Evolutionary conservation across 2,797 vertebrate species (phyloP).

Genomic region (Micrastur ruficollis): DNA sequence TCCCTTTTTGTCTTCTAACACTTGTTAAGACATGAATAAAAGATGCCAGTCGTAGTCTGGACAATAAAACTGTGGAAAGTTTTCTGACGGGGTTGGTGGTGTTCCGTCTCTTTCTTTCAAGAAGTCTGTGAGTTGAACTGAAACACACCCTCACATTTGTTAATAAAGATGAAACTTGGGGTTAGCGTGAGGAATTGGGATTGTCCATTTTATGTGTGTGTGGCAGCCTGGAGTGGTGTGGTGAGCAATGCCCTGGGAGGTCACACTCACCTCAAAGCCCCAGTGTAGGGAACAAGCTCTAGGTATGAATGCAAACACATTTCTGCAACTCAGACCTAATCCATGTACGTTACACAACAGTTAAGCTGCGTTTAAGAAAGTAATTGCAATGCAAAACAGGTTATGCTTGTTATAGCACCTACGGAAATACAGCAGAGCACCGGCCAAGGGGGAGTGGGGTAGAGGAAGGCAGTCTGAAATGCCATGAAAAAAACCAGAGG

Average conservation of each 20-base stretch:
- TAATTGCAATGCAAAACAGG: not conserved
- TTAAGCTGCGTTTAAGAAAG: fast-evolving
- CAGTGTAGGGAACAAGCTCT: not conserved
- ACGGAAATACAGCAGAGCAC: not conserved
- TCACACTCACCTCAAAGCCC: not conserved
- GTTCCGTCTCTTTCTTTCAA: not conserved
- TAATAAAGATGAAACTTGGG: not conserved
- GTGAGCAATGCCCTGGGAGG: not conserved
- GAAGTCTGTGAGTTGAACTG: not conserved
- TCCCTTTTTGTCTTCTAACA: not conserved
- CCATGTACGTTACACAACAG: fast-evolving
- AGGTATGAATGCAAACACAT: fast-evolving
- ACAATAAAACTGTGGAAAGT: not conserved
- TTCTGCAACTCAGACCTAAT: not conserved
- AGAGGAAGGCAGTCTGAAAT: not conserved
- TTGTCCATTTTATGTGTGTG: not conserved
- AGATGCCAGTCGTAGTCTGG: not conserved
- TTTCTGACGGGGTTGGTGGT: not conserved
- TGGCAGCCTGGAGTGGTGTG: not conserved
- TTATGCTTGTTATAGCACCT: not conserved
- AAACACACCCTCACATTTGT: not conserved
- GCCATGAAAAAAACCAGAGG: not conserved
- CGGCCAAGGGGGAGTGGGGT: not conserved
- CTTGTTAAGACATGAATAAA: not conserved
- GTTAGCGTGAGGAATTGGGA: fast-evolving